Evolutionary conservation across 1,140 invertebrate genomes (phyloP), one percentile per base, ranked within the genome.

Genomic region (Bombus sibiricus): DNA sequence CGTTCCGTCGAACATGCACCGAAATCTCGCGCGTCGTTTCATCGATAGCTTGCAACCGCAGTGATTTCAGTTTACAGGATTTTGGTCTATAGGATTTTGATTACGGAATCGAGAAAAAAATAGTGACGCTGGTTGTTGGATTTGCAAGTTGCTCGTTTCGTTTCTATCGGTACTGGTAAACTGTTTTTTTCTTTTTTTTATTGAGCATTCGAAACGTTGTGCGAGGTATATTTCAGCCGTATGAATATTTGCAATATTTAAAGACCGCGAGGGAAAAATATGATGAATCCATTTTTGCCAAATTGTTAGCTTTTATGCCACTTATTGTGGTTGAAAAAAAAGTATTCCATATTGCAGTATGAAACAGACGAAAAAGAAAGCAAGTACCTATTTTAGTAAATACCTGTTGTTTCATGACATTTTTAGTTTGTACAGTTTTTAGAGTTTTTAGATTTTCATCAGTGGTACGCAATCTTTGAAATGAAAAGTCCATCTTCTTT

Each of bases 31-130:
- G 39, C 75, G 41, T 18, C 28, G n/a, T 64, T 78, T 78, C 75
- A 39, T 25, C 13, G 28, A n/a, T 62, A 25, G 53, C 25, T 28
- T 5, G 28, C 34, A 76, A 62, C 74, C 37, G 3, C 57, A 15
- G 25, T n/a, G 57, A 77, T 79, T 84, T 64, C 25, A 43, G 75
- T 84, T 79, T 71, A 79, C 39, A 72, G 41, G 47, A 84, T 79
- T 79, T 84, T 47, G 37, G 78, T 78, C 47, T 53, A 53, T 53
- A 1, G 39, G 47, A 83, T 78, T 77, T 83, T 43, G 43, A 83
- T 78, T 69, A 75, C 28, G 5, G 25, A 41, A 18, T 41, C 18
- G 47, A 15, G 15, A 68, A n/a, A 47, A 69, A 80, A 53, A n/a
- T 47, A 12, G n/a, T 1, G 22, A 6, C 57, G 28, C 13, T 13